These are phyloP conservation scores for Crenichthys baileyi DNA, from an alignment of 2,797 vertebrate genomes.

Conservation along the genomic window DNA sequence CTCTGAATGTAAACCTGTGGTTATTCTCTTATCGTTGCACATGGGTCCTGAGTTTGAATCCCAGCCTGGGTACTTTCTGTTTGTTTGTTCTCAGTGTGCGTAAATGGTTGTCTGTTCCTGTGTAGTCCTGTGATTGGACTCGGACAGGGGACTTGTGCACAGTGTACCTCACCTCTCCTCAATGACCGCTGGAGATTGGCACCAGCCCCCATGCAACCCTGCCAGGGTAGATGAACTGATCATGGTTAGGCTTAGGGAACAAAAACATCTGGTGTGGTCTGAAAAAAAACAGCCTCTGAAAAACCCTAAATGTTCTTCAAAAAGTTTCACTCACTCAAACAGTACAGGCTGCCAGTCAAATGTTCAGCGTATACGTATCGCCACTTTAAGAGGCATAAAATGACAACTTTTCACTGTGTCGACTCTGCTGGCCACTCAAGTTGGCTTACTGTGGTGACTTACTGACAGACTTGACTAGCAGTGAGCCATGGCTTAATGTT, in stretches of 20 bases:
- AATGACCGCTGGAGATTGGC: background rate
- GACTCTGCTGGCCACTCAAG: constrained; percentile 9
- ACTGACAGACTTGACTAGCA: constrained; percentile 14
- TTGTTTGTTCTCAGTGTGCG: background rate
- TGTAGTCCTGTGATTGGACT: background rate
- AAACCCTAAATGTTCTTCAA: background rate
- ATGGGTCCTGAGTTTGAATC: background rate
- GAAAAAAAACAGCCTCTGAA: background rate
- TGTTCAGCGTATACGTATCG: background rate
- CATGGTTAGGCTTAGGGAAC: background rate
- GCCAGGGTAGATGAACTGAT: background rate
- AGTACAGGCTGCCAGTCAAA: background rate
- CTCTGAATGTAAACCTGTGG: background rate
- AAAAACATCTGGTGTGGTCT: background rate
- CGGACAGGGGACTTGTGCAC: background rate
- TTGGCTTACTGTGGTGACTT: constrained; percentile 21
- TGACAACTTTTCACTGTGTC: background rate
- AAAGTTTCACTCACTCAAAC: background rate
- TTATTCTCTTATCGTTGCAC: background rate
- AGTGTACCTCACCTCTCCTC: background rate
- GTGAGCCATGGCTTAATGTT: constrained; percentile 20
- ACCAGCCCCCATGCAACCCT: background rate
- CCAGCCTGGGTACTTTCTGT: background rate
- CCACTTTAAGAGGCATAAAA: constrained; percentile 7
- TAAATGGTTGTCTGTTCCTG: background rate